Evolutionary conservation across 2,888 invertebrate species (phyloP), one percentile per base, ranked within the genome.

Genomic region (Trissonchulus sp.): DNA sequence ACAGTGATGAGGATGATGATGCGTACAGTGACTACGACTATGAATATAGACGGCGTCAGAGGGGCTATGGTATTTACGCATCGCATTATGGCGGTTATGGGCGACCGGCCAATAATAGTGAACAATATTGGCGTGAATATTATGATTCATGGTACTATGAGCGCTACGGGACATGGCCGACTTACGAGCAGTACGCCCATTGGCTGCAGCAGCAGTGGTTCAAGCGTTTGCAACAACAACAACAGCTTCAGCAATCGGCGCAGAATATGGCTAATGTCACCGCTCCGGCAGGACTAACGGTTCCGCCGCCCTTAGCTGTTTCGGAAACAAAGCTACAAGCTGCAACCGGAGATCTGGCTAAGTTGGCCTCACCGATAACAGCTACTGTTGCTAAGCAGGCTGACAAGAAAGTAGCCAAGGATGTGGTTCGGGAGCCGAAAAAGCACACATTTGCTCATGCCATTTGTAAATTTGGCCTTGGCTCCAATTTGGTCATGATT

Each of bases 131-230:
- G 34, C 71, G 71, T 3, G n/a, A 69, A n/a, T 69, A 69, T n/a
- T 69, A 35, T 34, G 34, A 69, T 37, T 15, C 8, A 15, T 69
- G 71, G 71, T 69, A 69, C 37, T n/a, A 36, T 3, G 31, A 34
- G 37, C 34, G n/a, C n/a, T 69, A 36, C n/a, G 71, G 71, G n/a
- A 35, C 34, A 3, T 34, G 8, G 2, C 71, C 71, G 2, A 31
- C 71, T n/a, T 69, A 69, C n/a, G 71, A 69, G 15, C 71, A 69
- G 71, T 69, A 36, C 34, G 37, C 37, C n/a, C 71, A 37, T 34
- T 69, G 71, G 71, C 37, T 69, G 71, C 71, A 69, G 37, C 71
- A 69, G 37, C 71, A 23, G 3, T 23, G n/a, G n/a, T 23, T n/a
- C 15, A 8, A 3, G 2, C 71, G 37, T 36, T 28, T 36, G 71